These are phyloP conservation scores for Polypterus senegalus DNA, from an alignment of 2,113 vertebrate species.

Conservation along the genomic window DNA sequence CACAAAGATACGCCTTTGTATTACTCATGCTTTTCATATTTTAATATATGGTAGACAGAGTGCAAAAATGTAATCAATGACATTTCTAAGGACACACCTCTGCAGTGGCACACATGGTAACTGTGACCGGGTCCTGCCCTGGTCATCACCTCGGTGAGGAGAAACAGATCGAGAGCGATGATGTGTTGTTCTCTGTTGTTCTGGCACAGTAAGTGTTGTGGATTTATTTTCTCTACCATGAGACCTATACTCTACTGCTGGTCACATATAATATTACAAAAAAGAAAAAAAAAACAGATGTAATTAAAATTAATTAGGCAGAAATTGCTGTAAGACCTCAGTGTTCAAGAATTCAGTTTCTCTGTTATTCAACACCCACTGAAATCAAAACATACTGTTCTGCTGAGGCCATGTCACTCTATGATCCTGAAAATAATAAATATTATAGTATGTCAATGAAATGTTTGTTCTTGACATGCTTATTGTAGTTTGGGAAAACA, in stretches of 20 bases:
- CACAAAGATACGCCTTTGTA: too few relatives aligned
- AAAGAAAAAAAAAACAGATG: slow-evolving; percentile 15
- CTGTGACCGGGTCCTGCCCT: slow-evolving; percentile 81
- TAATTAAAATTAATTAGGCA: background rate
- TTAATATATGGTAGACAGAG: too few relatives aligned
- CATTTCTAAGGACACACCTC: slow-evolving; percentile 53
- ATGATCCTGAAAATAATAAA: background rate
- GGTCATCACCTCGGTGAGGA: slow-evolving; percentile 81
- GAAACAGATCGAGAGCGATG: slow-evolving; percentile 94
- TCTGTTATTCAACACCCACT: background rate
- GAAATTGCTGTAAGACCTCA: background rate
- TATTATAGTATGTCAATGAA: too few relatives aligned
- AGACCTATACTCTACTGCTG: slow-evolving; percentile 74
- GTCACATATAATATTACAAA: slow-evolving; percentile 33
- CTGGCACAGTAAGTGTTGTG: slow-evolving; percentile 80
- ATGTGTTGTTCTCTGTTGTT: slow-evolving; percentile 75
- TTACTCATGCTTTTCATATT: too few relatives aligned
- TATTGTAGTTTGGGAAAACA: too few relatives aligned
- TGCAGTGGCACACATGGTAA: slow-evolving; percentile 93
- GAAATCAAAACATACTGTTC: slow-evolving; percentile 2
- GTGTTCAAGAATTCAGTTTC: background rate
- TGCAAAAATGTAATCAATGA: background rate
- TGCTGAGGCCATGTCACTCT: background rate
- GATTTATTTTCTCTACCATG: slow-evolving; percentile 70
- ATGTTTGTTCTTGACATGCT: too few relatives aligned